Conservation (phyloP, 2,113 vertebrate species). For the Poicephalus gulielmi region DNA sequence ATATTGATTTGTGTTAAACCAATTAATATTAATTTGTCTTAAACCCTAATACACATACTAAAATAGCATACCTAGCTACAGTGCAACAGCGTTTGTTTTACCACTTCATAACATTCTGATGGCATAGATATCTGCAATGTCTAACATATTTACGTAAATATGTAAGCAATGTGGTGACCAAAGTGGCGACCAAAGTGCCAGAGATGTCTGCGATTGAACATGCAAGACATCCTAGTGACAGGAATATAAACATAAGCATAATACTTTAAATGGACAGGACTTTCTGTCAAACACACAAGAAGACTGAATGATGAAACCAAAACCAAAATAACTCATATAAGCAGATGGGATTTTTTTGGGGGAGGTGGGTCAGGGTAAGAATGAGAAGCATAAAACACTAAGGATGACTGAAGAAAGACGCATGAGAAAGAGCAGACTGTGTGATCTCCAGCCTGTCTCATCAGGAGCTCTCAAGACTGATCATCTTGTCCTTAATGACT, state of each 20-base stretch:
- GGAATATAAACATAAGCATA: not conserved
- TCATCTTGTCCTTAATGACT: too few species aligned
- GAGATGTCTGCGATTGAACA: not conserved
- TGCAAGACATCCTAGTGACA: not conserved
- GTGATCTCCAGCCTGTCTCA: not conserved
- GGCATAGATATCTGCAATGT: not conserved
- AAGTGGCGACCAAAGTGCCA: not conserved
- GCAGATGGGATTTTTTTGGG: not conserved
- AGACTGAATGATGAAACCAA: not conserved
- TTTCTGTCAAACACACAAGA: not conserved
- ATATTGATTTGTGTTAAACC: not conserved
- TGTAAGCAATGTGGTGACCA: not conserved
- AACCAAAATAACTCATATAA: not conserved
- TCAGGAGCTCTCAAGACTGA: not conserved
- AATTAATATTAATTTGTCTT: not conserved
- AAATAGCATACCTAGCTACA: not conserved
- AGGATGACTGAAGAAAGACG: not conserved
- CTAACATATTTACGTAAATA: not conserved
- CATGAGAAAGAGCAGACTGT: not conserved
- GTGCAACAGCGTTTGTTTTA: not conserved
- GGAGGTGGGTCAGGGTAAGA: not conserved
- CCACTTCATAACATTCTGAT: not conserved
- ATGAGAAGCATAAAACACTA: not conserved
- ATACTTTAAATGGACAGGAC: not conserved
- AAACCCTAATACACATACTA: not conserved